A percentile compares a stretch with the other conserved stretches of the same genome.
These are phyloP conservation scores for Silurus meridionalis DNA, from an alignment of 2,113 vertebrate genomes.

Conservation along the genomic window DNA sequence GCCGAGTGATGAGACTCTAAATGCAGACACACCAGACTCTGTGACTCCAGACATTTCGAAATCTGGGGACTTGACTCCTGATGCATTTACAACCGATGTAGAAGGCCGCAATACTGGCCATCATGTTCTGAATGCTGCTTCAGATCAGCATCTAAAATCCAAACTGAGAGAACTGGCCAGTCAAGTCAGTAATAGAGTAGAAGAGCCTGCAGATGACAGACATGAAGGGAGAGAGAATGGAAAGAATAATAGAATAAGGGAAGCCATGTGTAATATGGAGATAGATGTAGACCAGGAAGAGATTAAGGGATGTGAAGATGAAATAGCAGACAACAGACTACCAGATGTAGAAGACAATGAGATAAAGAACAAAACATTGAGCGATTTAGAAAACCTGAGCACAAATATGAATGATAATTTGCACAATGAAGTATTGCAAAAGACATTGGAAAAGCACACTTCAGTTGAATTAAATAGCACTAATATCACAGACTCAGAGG, in stretches of 20 bases:
- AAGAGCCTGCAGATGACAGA: constrained; percentile 3
- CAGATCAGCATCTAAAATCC: constrained; percentile 45
- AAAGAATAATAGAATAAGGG: constrained; percentile 15
- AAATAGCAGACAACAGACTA: not conserved
- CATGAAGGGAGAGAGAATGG: constrained; percentile 7
- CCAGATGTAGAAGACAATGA: not conserved
- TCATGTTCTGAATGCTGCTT: constrained; percentile 10
- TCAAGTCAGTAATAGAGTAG: not conserved
- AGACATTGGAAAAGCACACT: not conserved
- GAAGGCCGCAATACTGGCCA: constrained; percentile 22
- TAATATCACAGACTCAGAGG: not conserved
- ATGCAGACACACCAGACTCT: constrained; percentile 45
- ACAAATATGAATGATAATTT: not conserved
- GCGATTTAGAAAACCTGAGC: not conserved
- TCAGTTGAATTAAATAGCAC: not conserved
- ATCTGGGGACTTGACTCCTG: constrained; percentile 60
- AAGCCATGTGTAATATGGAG: constrained; percentile 40
- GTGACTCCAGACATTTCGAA: constrained; percentile 63
- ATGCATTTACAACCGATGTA: constrained; percentile 25
- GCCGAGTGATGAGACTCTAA: constrained; percentile 25
- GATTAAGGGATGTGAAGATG: not conserved
- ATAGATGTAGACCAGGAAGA: not conserved
- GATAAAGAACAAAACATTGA: not conserved
- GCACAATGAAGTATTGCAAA: not conserved
- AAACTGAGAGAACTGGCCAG: constrained; percentile 34